Evolutionary conservation across 2,888 invertebrate genomes (phyloP).

Genomic region (Charanyca ferruginea): DNA sequence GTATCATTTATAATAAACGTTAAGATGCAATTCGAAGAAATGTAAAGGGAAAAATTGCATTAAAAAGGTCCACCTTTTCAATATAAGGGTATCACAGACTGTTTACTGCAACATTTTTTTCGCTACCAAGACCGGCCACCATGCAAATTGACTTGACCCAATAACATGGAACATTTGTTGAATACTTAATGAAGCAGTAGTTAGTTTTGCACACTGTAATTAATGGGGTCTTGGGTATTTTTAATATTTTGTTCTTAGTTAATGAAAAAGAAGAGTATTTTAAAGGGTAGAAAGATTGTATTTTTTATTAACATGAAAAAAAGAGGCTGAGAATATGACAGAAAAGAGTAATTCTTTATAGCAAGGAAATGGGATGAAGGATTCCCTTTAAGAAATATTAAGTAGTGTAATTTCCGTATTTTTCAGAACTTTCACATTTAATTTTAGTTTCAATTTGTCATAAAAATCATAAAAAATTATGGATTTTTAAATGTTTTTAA

Average conservation of each 20-base stretch:
- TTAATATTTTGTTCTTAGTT: background rate
- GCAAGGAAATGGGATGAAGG: too few relatives aligned
- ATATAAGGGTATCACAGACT: slow-evolving; percentile 31
- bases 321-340: too few relatives aligned
- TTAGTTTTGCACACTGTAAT: slow-evolving; percentile 36
- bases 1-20: background rate
- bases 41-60: slow-evolving; percentile 6
- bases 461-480: too few relatives aligned
- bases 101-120: slow-evolving; percentile 44
- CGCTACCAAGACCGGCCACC: slow-evolving; percentile 37
- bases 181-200: slow-evolving; percentile 48
- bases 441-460: too few relatives aligned
- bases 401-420: too few relatives aligned
- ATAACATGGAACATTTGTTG: slow-evolving; percentile 51
- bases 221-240: slow-evolving; percentile 18
- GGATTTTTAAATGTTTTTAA: too few relatives aligned
- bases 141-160: slow-evolving; percentile 63
- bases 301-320: too few relatives aligned
- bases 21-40: background rate
- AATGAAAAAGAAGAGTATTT: background rate
- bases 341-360: too few relatives aligned
- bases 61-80: background rate
- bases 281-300: background rate
- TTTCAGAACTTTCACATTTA: too few relatives aligned
- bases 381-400: too few relatives aligned